These are phyloP conservation scores for Poeciliopsis gracilis DNA, from an alignment of 2,797 vertebrate species.

Conservation along the genomic window DNA sequence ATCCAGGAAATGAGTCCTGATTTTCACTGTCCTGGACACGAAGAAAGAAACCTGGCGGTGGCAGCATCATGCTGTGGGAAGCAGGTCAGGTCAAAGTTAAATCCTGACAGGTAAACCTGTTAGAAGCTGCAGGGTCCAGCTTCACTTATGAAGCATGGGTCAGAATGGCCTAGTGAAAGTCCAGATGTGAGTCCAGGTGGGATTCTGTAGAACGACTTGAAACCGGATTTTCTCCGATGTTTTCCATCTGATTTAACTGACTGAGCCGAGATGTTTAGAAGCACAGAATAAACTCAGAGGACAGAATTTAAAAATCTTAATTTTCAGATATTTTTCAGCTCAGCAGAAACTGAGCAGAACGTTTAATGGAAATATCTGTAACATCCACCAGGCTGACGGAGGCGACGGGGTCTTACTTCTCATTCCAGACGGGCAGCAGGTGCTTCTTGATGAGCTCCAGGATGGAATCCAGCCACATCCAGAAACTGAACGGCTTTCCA, in stretches of 20 bases:
- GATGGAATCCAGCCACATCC: constrained; percentile 97
- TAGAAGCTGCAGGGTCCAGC: no score
- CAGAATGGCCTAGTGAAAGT: background rate
- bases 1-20: background rate
- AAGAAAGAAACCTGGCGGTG: no score
- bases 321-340: no score
- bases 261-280: background rate
- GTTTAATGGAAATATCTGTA: no score
- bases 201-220: background rate
- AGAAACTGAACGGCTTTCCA: constrained; percentile 95
- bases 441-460: constrained; percentile 97
- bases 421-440: constrained; percentile 94
- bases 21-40: background rate
- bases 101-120: no score
- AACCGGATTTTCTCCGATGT: background rate
- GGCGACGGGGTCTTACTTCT: constrained; percentile 83
- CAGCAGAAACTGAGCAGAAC: no score
- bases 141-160: background rate
- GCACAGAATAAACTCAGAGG: no score
- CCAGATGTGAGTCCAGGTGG: background rate
- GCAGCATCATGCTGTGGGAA: no score
- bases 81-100: no score
- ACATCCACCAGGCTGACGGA: no score
- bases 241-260: no score
- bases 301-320: no score